A percentile compares a stretch with the other conserved stretches of the same genome.
Conservation (phyloP, 92 coral and sea anemone genomes). For the Pocillopora meandrina region DNA sequence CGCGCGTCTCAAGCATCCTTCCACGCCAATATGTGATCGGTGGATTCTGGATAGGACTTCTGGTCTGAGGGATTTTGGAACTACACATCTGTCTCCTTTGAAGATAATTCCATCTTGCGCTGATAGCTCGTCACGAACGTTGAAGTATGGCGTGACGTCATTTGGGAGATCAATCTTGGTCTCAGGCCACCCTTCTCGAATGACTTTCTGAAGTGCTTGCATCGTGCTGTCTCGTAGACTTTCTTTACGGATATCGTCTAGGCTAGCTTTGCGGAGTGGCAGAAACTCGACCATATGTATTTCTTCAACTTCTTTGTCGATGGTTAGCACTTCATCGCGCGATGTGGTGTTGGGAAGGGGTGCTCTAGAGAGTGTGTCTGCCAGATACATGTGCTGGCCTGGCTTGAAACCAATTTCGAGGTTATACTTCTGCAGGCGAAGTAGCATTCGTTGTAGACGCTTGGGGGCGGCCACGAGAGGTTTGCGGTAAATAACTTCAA, state of each 20-base stretch:
- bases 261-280: conserved; percentile 1
- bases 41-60: too few relatives aligned
- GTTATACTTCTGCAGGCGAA: too few relatives aligned
- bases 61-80: too few relatives aligned
- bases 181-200: conserved; percentile 15
- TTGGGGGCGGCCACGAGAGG: too few relatives aligned
- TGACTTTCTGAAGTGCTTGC: conserved; percentile 20
- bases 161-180: not conserved
- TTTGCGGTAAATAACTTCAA: too few relatives aligned
- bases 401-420: too few relatives aligned
- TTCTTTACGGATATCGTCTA: conserved; percentile 11
- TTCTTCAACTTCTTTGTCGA: conserved; percentile 20
- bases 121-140: conserved; percentile 20
- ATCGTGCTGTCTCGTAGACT: conserved; percentile 3
- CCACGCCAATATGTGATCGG: too few relatives aligned
- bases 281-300: conserved; percentile 9
- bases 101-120: conserved; percentile 14
- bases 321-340: conserved; percentile 5
- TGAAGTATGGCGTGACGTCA: conserved; percentile 2
- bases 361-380: conserved; percentile 32
- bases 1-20: too few relatives aligned
- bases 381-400: too few relatives aligned
- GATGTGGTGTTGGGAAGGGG: not conserved
- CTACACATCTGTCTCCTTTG: too few relatives aligned
- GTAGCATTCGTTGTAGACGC: too few relatives aligned